Base-by-base conservation (phyloP, 2,888 invertebrate genomes). In the Platynereis dumerilii region DNA sequence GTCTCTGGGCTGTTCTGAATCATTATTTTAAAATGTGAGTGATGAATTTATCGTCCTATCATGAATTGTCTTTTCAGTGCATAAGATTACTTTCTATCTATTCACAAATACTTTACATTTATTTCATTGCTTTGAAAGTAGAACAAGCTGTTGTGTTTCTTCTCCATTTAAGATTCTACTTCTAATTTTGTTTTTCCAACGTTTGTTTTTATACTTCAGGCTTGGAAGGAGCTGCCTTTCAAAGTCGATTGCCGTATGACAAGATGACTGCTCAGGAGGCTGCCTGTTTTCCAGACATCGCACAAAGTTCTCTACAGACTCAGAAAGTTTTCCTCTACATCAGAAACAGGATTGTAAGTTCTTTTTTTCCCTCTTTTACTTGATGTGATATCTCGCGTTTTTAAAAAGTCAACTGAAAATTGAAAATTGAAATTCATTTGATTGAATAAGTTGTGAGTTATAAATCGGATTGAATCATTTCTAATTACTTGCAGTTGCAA, bases 231-330 rank as follows among this genome's bases (percentile, higher is more conserved):
- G 84, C 84, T 59, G 83, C 84, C 28, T 82, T 83, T 60, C 83
- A 96, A 83, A 95, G 95, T 72, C 89, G 97, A 48, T 87, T 98
- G 80, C 96, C 96, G 0, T 93, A 92, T 84, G 96, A 95, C 81
- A 95, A 96, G 84, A 89, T 97, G 89, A 95, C 95, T 7, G 92
- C 94, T 0, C 89, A 92, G 42, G 97, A 98, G 87, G 93, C 93
- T 0, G 92, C 93, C 58, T 93, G 93, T 80, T 97, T 98, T 84
- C 92, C 94, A 1, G 97, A 97, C 80, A 90, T 97, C 26, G 90
- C 92, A 60, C 90, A 91, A 69, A 90, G 92, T 17, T 91, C 92
- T 0, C 89, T 92, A 45, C 90, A 91, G 76, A 90, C 92, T 0
- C 91, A 92, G 72, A 91, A 93, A 83, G 90, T 96, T 26, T 97